Conservation (phyloP, 2,113 vertebrate genomes). For the Cyanistes caeruleus region DNA sequence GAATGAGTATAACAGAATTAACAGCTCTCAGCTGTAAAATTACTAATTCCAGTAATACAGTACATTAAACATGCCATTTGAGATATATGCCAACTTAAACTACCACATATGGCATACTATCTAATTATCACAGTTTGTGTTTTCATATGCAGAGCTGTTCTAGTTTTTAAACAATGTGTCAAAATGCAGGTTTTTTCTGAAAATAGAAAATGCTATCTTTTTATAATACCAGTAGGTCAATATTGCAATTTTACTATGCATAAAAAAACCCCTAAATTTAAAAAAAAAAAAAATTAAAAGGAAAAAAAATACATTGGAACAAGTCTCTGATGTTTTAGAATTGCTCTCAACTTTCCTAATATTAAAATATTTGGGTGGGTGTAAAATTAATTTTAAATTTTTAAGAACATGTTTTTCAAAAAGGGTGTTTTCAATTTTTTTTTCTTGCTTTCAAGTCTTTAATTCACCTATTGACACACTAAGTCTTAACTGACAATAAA, state of each 20-base stretch:
- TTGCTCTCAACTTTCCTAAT: background rate
- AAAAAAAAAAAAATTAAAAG: background rate
- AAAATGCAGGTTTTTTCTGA: slow-evolving; percentile 52
- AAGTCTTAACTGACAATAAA: background rate
- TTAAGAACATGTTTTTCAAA: background rate
- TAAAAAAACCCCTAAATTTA: too few relatives aligned
- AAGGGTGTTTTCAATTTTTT: background rate
- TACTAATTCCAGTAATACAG: slow-evolving; percentile 50
- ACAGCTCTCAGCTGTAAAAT: slow-evolving; percentile 62
- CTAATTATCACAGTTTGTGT: slow-evolving; percentile 75
- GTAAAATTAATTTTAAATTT: background rate
- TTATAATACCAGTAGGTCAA: background rate
- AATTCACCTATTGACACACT: background rate
- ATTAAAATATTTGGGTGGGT: background rate
- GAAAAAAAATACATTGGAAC: background rate
- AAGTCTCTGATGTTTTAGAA: background rate
- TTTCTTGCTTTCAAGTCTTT: background rate
- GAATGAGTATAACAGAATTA: slow-evolving; percentile 29
- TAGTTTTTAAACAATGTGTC: slow-evolving; percentile 72
- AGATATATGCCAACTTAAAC: slow-evolving; percentile 68
- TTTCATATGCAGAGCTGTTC: slow-evolving; percentile 63
- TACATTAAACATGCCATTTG: slow-evolving; percentile 65
- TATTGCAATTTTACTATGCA: background rate
- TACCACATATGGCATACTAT: slow-evolving; percentile 62
- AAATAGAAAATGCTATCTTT: slow-evolving; percentile 47